These are phyloP conservation scores for Tetragonula carbonaria DNA, from an alignment of 2,888 invertebrate genomes.

Conservation along the genomic window DNA sequence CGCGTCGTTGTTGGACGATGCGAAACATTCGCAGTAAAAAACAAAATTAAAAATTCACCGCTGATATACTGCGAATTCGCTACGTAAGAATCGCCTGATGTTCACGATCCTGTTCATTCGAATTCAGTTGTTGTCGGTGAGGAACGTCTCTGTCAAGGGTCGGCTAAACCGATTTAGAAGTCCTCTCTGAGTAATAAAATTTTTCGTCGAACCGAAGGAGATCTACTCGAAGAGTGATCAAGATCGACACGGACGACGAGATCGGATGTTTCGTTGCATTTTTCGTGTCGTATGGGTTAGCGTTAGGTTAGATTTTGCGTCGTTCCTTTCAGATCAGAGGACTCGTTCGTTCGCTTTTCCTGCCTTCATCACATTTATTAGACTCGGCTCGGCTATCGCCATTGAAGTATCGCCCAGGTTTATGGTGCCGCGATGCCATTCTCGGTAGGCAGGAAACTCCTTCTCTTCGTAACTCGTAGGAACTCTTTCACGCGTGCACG, in stretches of 20 bases:
- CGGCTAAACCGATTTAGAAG: conserved; percentile 34
- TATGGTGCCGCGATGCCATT: conserved; percentile 65
- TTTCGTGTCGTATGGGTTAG: conserved; percentile 12
- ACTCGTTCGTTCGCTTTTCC: conserved; percentile 38
- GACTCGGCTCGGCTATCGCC: conserved; percentile 55
- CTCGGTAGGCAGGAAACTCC: conserved; percentile 66
- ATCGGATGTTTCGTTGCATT: conserved; percentile 40
- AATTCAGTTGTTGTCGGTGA: not conserved
- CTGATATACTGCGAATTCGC: not conserved
- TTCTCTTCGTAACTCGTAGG: conserved; percentile 54
- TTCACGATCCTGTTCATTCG: not conserved
- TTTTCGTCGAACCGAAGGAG: conserved; percentile 16
- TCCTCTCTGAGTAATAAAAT: conserved; percentile 51
- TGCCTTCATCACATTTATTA: conserved; percentile 69
- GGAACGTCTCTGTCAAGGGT: not conserved
- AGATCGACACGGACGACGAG: conserved; percentile 15
- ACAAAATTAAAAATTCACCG: not conserved
- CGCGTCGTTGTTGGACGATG: too few relatives aligned
- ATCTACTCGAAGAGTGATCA: not conserved
- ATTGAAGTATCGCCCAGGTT: conserved; percentile 59
- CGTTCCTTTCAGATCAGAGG: conserved; percentile 45
- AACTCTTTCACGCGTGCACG: conserved; percentile 64
- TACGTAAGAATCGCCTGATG: not conserved
- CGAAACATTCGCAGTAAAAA: too few relatives aligned
- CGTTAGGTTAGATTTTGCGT: conserved; percentile 13